phyloP scores from a whole-genome alignment of 23 tunicate genomes.

The Trididemnum nubilum region DNA sequence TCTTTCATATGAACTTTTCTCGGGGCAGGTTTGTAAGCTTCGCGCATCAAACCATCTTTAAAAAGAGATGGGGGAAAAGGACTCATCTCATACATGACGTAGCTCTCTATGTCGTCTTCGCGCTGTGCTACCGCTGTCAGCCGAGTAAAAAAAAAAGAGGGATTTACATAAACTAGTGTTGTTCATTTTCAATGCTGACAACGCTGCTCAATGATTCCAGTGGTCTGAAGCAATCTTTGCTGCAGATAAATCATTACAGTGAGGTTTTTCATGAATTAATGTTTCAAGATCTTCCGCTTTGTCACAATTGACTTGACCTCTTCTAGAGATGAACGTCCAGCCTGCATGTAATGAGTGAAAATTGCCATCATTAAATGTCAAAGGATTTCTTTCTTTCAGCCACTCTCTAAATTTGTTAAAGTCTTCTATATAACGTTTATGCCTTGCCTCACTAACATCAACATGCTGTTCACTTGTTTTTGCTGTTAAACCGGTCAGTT shows the following conservation, averaged over 20 bases:
- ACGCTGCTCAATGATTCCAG: not conserved
- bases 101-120: not conserved
- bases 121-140: not conserved
- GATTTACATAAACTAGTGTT: not conserved
- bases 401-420: not conserved
- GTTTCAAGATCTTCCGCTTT: not conserved
- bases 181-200: not conserved
- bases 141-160: not conserved
- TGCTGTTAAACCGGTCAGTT: not conserved
- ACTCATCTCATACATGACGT: not conserved
- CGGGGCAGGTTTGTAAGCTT: not conserved
- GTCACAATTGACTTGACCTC: not conserved
- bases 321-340: not conserved
- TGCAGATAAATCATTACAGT: not conserved
- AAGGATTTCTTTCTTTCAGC: not conserved
- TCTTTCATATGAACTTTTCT: not conserved
- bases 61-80: not conserved
- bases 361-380: not conserved
- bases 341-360: not conserved
- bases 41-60: not conserved
- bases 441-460: not conserved
- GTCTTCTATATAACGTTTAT: not conserved
- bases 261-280: not conserved
- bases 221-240: not conserved
- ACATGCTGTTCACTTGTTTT: constrained; percentile 5